Evolutionary conservation across 2,797 vertebrate genomes (phyloP).

Genomic region (Todus mexicanus): DNA sequence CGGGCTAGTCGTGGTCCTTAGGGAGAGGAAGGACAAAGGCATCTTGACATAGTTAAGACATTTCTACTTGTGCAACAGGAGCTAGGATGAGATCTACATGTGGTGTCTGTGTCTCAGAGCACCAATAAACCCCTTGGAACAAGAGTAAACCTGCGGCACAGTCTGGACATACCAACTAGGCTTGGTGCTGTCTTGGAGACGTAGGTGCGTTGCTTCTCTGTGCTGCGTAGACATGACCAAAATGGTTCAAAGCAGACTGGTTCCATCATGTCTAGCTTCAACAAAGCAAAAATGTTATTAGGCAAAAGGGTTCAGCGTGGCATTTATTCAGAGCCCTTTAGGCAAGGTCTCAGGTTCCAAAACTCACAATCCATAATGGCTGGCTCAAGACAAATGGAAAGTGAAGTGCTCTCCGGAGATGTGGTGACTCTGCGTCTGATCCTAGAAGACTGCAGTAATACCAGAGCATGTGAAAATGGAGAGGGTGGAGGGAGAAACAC

Average conservation of each 20-base stretch:
- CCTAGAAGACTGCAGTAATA: slow-evolving; percentile 1
- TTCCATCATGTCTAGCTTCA: slow-evolving; percentile 4
- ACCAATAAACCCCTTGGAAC: background rate
- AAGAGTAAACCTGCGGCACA: background rate
- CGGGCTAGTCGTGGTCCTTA: background rate
- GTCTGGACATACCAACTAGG: background rate
- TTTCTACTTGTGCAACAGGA: background rate
- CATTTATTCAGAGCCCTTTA: slow-evolving; percentile 25
- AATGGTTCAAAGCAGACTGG: background rate
- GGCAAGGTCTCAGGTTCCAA: slow-evolving; percentile 16
- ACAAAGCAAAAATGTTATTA: slow-evolving; percentile 38
- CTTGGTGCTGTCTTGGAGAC: background rate
- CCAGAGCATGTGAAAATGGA: slow-evolving; percentile 20
- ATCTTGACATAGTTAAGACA: background rate
- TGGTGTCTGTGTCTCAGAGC: background rate
- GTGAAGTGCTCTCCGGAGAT: background rate
- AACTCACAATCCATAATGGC: slow-evolving; percentile 6
- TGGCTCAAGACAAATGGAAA: slow-evolving; percentile 38
- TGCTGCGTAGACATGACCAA: background rate
- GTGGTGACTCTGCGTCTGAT: slow-evolving; percentile 24
- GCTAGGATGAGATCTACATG: background rate
- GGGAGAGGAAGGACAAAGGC: background rate
- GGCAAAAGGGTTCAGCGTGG: slow-evolving; percentile 11
- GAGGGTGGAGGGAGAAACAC: slow-evolving; percentile 33
- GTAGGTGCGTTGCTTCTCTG: background rate